Evolutionary conservation across 2,888 invertebrate genomes (phyloP), one percentile per base, ranked within the genome.

Genomic region (Ectropis crepuscularia): DNA sequence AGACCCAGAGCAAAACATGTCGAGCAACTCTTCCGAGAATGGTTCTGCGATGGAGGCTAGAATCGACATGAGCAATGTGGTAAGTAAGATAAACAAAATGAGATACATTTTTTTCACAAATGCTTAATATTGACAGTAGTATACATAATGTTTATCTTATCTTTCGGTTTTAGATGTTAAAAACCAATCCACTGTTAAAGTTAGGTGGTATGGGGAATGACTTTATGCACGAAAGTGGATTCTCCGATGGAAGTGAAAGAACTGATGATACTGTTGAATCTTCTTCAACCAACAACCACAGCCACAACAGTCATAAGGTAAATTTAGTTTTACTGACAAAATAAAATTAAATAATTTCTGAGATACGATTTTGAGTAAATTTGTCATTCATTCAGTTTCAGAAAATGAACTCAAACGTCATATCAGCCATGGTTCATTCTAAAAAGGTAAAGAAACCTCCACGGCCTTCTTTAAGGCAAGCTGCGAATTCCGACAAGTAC

Each of bases 51-150:
- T 90, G 36, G 89, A 89, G 57, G 86, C 90, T 5, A 79, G 88
- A 48, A 86, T 91, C 43, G 89, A 89, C 71, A 86, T 92, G 85
- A 90, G 87, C 68, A 91, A 88, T 75, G 86, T 91, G 89, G 92
- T 92, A 81, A 76, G 92, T 92, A 81, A 76, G 82, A 42, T 5
- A 38, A 47, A 37, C 12, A 43, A 6, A 8, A n/a, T n/a, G 38
- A 38, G 45, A 11, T 55, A 45, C 43, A 38, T 36, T 9, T 28
- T 28, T 28, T 1, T 28, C 16, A 2, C 16, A 39, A 45, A 16
- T n/a, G 37, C 28, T 0, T n/a, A 11, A 36, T 12, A 7, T 16
- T 7, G 45, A 45, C 45, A 45, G 5, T 45, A 11, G 11, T 10
- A 10, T n/a, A 41, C 41, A 16, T 16, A 45, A 42, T 45, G 9